phyloP scores from a whole-genome alignment of 1,140 invertebrate genomes.

The Drosophila pectinifera region DNA sequence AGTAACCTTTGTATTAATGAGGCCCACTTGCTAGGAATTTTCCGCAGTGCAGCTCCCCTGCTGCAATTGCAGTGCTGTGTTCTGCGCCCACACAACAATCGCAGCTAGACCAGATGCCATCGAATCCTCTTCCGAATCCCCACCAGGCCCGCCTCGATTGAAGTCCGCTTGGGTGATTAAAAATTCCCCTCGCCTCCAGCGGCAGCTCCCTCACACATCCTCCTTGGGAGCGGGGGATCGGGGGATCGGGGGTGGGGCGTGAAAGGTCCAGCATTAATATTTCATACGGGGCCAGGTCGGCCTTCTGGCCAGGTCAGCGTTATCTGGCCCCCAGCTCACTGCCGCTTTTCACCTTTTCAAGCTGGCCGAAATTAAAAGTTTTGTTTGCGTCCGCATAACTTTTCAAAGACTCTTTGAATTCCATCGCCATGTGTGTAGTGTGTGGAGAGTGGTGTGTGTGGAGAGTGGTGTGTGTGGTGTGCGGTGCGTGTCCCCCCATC shows the following conservation, averaged over 20 bases:
- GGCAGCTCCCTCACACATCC: not conserved
- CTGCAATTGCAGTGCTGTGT: constrained; percentile 52
- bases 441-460: not conserved
- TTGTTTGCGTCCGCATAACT: constrained; percentile 59
- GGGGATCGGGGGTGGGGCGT: not conserved
- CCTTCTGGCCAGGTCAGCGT: constrained; percentile 44
- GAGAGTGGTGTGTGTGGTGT: not conserved
- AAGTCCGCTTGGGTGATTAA: constrained; percentile 45
- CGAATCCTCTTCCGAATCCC: constrained; percentile 28
- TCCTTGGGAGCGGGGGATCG: too few relatives aligned
- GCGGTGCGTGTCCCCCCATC: constrained; percentile 11
- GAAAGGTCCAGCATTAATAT: constrained; percentile 71
- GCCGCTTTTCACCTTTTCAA: constrained; percentile 72
- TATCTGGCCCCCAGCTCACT: constrained; percentile 28
- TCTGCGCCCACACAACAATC: constrained; percentile 70
- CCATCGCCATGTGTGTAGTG: constrained; percentile 24
- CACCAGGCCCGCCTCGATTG: too few relatives aligned
- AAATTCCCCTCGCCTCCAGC: constrained; percentile 11
- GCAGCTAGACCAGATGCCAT: constrained; percentile 34
- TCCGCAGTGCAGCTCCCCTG: not conserved
- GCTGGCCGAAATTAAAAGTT: constrained; percentile 80
- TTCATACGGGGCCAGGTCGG: constrained; percentile 60
- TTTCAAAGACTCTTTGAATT: constrained; percentile 56
- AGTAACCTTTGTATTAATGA: too few relatives aligned
- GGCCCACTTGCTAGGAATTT: too few relatives aligned